Evolutionary conservation across 2,797 vertebrate genomes (phyloP).

Genomic region (Anguilla anguilla): DNA sequence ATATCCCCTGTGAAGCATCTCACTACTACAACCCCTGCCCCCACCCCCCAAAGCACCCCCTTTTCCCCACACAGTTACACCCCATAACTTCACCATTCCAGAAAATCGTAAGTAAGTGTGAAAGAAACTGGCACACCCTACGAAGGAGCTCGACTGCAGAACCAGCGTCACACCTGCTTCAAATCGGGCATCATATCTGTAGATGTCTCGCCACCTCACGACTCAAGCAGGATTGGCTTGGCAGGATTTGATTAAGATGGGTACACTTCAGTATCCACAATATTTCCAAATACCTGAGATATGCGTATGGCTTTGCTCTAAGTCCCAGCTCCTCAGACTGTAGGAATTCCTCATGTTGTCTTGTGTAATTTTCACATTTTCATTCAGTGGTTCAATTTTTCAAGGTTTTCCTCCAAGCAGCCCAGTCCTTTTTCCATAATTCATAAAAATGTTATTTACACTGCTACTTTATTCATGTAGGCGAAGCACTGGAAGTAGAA

Average conservation of each 20-base stretch:
- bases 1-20: not conserved
- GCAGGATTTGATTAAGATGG: not conserved
- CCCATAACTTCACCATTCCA: not conserved
- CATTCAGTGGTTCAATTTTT: constrained; percentile 1
- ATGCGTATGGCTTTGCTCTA: no score
- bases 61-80: not conserved
- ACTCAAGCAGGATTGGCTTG: not conserved
- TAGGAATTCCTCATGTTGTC: not conserved
- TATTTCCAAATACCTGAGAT: not conserved
- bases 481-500: not conserved
- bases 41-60: not conserved
- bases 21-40: not conserved
- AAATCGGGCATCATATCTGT: not conserved
- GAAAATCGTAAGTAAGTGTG: not conserved
- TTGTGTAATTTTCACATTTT: not conserved
- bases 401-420: not conserved
- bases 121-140: not conserved
- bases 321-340: not conserved
- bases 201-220: not conserved
- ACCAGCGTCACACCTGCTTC: not conserved
- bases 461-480: not conserved
- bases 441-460: not conserved
- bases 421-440: not conserved
- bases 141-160: not conserved
- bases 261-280: no score